These are phyloP conservation scores for Rattus norvegicus DNA, from an alignment of 2,113 vertebrate species.

Conservation along the genomic window GRCr8 NC_086032.1:41219001-41219500, in stretches of 20 bases:
- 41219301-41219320: slow-evolving; percentile 50
- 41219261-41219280: neutral
- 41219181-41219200: slow-evolving; percentile 3
- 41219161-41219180: slow-evolving; percentile 19
- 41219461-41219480: neutral
- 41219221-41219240: slow-evolving; percentile 23
- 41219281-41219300: slow-evolving; percentile 44
- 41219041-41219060: neutral
- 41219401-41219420: neutral
- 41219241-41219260: neutral
- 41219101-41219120: neutral
- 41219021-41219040: neutral
- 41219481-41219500: neutral
- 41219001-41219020: neutral
- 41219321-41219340: slow-evolving; percentile 31
- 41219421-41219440: slow-evolving; percentile 46
- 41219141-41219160: slow-evolving; percentile 43
- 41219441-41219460: neutral
- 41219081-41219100: neutral
- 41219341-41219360: neutral
- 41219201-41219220: neutral
- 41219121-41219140: neutral
- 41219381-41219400: slow-evolving; percentile 42
- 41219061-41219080: slow-evolving; percentile 25
- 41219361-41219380: slow-evolving; percentile 21